Percentiles rank a stretch among this genome's conserved stretches.
These are phyloP conservation scores for Carassius carassius DNA, from an alignment of 2,113 vertebrate species.

Conservation along the genomic window DNA sequence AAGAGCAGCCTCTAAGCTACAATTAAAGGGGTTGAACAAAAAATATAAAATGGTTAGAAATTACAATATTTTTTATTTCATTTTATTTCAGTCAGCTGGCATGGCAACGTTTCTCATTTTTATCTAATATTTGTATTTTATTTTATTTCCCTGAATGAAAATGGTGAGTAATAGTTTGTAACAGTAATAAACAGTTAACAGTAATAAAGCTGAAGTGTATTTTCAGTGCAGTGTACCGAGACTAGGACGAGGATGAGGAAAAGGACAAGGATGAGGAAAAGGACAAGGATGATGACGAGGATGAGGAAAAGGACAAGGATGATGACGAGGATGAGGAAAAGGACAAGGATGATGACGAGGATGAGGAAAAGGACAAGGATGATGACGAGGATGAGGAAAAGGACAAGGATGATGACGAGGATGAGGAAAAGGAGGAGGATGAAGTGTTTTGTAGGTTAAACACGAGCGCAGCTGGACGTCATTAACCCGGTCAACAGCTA, in stretches of 20 bases:
- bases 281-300: not conserved
- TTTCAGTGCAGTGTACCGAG: not conserved
- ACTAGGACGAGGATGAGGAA: too few species aligned
- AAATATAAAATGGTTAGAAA: too few species aligned
- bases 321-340: too few species aligned
- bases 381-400: too few species aligned
- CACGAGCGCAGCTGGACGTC: constrained; percentile 53
- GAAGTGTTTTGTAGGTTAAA: not conserved
- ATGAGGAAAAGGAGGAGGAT: not conserved
- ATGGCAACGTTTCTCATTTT: too few species aligned
- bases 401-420: not conserved
- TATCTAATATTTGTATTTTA: not conserved
- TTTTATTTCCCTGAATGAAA: not conserved
- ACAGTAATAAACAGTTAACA: too few species aligned
- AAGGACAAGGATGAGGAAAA: not conserved
- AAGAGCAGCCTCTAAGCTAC: too few species aligned
- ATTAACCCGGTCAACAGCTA: constrained; percentile 41
- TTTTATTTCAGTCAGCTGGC: not conserved
- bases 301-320: not conserved
- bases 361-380: not conserved
- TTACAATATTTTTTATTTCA: not conserved
- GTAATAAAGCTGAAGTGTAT: too few species aligned
- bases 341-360: not conserved
- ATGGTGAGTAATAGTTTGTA: not conserved
- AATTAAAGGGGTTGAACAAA: too few species aligned